A percentile compares a stretch with the other conserved stretches of the same genome.
Conservation (phyloP, 2,888 invertebrate genomes). For the Lithophane semibrunnea region DNA sequence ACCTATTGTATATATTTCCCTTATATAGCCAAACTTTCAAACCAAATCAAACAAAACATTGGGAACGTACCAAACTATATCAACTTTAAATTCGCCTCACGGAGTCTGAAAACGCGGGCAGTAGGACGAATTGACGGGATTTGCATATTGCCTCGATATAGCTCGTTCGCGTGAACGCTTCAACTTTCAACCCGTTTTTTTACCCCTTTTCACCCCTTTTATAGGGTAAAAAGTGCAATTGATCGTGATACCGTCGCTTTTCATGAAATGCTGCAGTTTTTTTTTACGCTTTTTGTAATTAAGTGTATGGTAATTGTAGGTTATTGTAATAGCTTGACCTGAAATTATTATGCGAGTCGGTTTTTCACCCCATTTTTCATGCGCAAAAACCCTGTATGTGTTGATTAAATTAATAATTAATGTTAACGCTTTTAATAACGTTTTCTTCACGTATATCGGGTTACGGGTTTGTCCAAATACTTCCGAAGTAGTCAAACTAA, state of each 20-base stretch:
- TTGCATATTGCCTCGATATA: slow-evolving; percentile 43
- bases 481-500: too few relatives aligned
- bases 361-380: too few relatives aligned
- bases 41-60: slow-evolving; percentile 17
- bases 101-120: slow-evolving; percentile 41
- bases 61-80: neutral
- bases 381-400: neutral
- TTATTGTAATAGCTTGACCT: slow-evolving; percentile 21
- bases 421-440: neutral
- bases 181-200: slow-evolving; percentile 28
- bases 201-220: neutral
- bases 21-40: neutral
- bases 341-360: too few relatives aligned
- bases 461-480: too few relatives aligned
- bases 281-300: neutral
- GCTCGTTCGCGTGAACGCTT: slow-evolving; percentile 21
- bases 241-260: slow-evolving; percentile 4
- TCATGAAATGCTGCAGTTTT: slow-evolving; percentile 11
- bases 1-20: neutral
- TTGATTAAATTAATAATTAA: neutral
- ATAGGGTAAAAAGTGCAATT: slow-evolving; percentile 32
- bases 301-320: slow-evolving; percentile 3
- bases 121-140: slow-evolving; percentile 40
- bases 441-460: too few relatives aligned
- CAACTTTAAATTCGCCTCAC: slow-evolving; percentile 25